A percentile compares a stretch with the other conserved stretches of the same genome.
These are phyloP conservation scores for Lerema accius DNA, from an alignment of 1,140 invertebrate genomes.

Conservation along the genomic window DNA sequence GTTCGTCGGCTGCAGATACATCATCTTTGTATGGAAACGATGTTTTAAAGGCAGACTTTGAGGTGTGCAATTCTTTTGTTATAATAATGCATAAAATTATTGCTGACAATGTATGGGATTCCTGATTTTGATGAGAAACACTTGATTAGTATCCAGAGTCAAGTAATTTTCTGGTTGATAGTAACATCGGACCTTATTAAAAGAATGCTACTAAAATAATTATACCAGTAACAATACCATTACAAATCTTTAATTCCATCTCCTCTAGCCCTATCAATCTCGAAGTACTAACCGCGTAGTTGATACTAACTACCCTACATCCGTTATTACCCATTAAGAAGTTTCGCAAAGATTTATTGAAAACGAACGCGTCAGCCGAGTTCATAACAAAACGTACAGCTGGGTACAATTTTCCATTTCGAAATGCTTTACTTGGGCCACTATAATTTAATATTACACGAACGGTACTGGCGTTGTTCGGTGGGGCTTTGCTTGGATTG, in stretches of 20 bases:
- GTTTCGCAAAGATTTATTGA: slow-evolving; percentile 51
- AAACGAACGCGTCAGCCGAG: slow-evolving; percentile 56
- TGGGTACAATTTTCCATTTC: slow-evolving; percentile 78
- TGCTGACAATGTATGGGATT: too few relatives aligned
- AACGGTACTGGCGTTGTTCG: slow-evolving; percentile 52
- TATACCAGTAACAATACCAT: too few relatives aligned
- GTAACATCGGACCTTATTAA: too few relatives aligned
- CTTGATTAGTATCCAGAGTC: too few relatives aligned
- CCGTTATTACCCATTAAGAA: slow-evolving; percentile 21
- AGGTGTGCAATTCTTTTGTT: background rate
- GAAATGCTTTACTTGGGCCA: slow-evolving; percentile 73
- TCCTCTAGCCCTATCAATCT: background rate
- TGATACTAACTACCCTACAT: slow-evolving; percentile 6
- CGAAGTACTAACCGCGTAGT: background rate
- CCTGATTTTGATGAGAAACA: too few relatives aligned
- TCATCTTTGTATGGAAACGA: slow-evolving; percentile 8
- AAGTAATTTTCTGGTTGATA: too few relatives aligned
- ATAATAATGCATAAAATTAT: background rate
- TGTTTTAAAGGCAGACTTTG: background rate
- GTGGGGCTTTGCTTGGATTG: slow-evolving; percentile 71
- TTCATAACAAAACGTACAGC: slow-evolving; percentile 64
- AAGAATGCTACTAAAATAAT: too few relatives aligned
- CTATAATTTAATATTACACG: slow-evolving; percentile 80
- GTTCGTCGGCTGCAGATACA: slow-evolving; percentile 36
- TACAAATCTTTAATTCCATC: background rate